A percentile compares a stretch with the other conserved stretches of the same genome.
phyloP scores from a whole-genome alignment of 2,113 vertebrate genomes.

The Pseudorhombus dupliciocellatus region DNA sequence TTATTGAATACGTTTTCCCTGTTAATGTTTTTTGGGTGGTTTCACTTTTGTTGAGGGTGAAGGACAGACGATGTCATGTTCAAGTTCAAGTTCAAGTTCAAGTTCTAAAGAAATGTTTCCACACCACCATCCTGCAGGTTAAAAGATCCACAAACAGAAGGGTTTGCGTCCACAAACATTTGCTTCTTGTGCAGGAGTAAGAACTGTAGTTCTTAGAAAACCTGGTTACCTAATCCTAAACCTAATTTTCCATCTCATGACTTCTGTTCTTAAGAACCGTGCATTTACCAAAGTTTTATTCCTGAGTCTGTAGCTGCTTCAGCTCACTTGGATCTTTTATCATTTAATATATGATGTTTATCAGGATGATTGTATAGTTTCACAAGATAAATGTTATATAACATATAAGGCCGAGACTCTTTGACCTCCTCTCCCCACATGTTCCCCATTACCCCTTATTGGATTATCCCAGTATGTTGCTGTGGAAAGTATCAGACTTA shows the following conservation, averaged over 20 bases:
- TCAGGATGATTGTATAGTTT: not conserved
- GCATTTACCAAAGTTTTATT: not conserved
- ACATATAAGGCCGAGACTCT: not conserved
- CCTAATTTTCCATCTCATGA: not conserved
- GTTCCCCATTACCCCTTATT: conserved; percentile 13
- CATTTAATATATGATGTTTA: too few species aligned
- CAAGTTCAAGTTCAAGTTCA: too few species aligned
- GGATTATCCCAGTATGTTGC: conserved; percentile 22
- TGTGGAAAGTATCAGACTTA: not conserved
- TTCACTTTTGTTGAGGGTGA: too few species aligned
- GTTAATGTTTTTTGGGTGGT: too few species aligned
- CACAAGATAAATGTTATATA: not conserved
- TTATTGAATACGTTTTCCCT: too few species aligned
- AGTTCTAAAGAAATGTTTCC: not conserved
- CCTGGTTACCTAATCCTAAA: not conserved
- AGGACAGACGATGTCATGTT: too few species aligned
- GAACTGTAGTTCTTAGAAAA: too few species aligned
- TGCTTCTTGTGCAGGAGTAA: not conserved
- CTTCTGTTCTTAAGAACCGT: not conserved
- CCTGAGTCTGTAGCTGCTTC: too few species aligned
- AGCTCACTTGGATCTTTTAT: not conserved
- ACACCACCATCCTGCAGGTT: too few species aligned
- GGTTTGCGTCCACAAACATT: not conserved
- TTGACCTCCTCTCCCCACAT: not conserved
- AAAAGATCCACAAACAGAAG: too few species aligned